These are phyloP conservation scores for Mnemiopsis leidyi DNA, from an alignment of 37 sponge, comb jelly and placozoan genomes.

Conservation along the genomic window DNA sequence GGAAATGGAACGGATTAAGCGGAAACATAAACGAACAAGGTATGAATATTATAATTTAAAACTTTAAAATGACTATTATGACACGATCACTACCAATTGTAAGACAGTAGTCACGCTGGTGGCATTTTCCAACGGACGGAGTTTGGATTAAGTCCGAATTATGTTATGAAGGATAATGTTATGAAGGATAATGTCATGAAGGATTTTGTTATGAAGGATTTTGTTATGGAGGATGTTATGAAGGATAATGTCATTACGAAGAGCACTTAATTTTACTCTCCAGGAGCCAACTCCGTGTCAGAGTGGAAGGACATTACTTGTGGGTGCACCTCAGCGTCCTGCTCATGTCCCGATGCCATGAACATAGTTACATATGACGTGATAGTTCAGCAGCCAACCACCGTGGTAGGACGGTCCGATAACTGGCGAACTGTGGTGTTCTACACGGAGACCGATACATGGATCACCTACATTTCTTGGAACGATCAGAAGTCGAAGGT, in stretches of 20 bases:
- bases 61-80: too few species aligned
- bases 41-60: too few species aligned
- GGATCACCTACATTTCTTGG: slow-evolving; percentile 28
- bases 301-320: background rate
- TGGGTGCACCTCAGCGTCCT: background rate
- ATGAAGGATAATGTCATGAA: too few species aligned
- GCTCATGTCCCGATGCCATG: background rate
- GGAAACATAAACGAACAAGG: slow-evolving; percentile 4
- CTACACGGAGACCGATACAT: background rate
- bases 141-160: too few species aligned
- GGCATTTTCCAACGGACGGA: too few species aligned
- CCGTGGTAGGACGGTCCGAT: background rate
- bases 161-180: too few species aligned
- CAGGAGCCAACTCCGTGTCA: background rate
- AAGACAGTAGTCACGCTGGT: too few species aligned
- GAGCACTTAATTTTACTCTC: too few species aligned
- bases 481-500: background rate
- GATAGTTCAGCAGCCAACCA: background rate
- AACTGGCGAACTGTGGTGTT: slow-evolving; percentile 4
- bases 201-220: too few species aligned
- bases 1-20: slow-evolving; percentile 1
- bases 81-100: too few species aligned
- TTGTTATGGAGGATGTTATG: too few species aligned
- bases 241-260: too few species aligned
- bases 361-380: background rate